Percentiles rank a stretch among this genome's conserved stretches.
These are phyloP conservation scores for Avahi laniger DNA, from an alignment of 2,797 vertebrate species.

Conservation along the genomic window DNA sequence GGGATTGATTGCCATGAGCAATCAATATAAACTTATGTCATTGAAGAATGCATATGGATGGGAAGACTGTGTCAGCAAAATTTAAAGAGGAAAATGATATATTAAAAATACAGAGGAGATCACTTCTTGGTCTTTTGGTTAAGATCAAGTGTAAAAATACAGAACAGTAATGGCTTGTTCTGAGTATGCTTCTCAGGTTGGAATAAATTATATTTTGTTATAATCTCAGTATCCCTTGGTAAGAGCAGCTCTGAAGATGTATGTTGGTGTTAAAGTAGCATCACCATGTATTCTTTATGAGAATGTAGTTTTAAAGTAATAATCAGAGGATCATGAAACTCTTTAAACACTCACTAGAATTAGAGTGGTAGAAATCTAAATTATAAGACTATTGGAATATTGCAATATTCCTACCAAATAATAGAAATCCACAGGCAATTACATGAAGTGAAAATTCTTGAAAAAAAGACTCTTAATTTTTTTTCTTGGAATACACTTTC, in stretches of 20 bases:
- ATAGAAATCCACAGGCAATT: constrained; percentile 56
- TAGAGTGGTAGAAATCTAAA: constrained; percentile 72
- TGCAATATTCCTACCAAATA: constrained; percentile 39
- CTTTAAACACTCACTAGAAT: constrained; percentile 76
- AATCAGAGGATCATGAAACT: constrained; percentile 9
- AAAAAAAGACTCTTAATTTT: neutral
- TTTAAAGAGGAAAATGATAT: constrained; percentile 61
- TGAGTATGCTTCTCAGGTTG: neutral
- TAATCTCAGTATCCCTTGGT: neutral
- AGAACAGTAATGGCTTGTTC: neutral
- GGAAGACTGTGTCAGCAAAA: constrained; percentile 41
- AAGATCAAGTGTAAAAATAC: neutral
- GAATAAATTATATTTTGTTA: constrained; percentile 47
- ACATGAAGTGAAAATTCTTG: constrained; percentile 49
- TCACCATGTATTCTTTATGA: constrained; percentile 12
- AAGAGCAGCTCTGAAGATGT: constrained; percentile 38
- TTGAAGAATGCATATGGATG: constrained; percentile 15
- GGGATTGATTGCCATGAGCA: constrained; percentile 38
- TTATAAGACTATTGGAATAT: constrained; percentile 59
- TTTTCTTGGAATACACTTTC: constrained; percentile 70
- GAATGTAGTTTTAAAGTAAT: constrained; percentile 42
- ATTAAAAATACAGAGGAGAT: neutral
- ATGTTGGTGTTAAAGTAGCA: neutral
- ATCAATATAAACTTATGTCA: constrained; percentile 45
- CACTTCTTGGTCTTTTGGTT: neutral